These are phyloP conservation scores for Rhadina sibilatrix DNA, from an alignment of 2,113 vertebrate species.

Conservation along the genomic window DNA sequence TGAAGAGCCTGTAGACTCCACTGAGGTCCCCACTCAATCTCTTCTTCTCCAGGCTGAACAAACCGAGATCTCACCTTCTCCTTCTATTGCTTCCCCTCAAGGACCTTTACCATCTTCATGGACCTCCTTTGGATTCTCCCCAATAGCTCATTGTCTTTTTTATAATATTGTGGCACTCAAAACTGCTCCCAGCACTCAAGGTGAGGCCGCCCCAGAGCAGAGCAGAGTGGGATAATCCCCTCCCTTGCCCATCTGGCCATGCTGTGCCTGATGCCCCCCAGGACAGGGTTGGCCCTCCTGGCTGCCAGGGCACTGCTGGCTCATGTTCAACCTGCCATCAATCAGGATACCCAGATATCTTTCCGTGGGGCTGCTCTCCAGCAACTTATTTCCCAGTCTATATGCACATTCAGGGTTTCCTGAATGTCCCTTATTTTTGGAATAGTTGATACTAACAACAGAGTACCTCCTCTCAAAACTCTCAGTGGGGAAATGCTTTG, in stretches of 20 bases:
- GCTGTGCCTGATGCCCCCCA: background rate
- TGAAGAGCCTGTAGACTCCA: background rate
- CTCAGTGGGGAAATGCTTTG: background rate
- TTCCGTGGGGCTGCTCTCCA: background rate
- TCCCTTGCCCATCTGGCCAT: rapidly evolving
- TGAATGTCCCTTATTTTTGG: background rate
- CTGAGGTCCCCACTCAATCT: background rate
- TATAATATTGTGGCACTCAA: background rate
- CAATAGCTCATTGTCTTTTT: background rate
- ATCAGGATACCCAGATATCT: background rate
- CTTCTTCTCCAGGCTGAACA: background rate
- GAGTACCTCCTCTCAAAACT: background rate
- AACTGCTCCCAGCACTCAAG: rapidly evolving
- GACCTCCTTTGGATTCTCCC: background rate
- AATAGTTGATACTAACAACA: rapidly evolving
- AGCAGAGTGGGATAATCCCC: background rate
- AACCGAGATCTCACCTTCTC: background rate
- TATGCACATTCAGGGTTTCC: background rate
- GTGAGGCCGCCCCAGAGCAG: background rate
- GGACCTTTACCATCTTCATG: background rate
- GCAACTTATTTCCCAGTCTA: rapidly evolving
- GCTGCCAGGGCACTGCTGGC: background rate
- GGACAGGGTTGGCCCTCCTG: rapidly evolving
- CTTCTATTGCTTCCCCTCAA: background rate
- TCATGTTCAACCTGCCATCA: rapidly evolving